Percentiles rank a stretch among this genome's conserved stretches.
phyloP scores from a whole-genome alignment of 2,797 vertebrate species.

The Rhynchotus rufescens region DNA sequence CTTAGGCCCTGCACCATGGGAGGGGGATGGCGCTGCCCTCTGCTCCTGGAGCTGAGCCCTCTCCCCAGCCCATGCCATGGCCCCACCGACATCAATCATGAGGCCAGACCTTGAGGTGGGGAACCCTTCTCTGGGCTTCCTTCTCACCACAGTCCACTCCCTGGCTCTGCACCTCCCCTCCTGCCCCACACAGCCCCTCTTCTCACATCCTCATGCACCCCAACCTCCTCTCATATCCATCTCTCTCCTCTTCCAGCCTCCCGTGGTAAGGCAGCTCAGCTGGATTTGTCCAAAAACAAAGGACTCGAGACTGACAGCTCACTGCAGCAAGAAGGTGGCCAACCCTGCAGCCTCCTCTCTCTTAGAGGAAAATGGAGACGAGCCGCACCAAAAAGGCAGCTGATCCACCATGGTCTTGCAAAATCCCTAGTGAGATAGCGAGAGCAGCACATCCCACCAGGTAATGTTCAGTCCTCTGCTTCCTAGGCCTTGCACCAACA shows the following conservation, averaged over 20 bases:
- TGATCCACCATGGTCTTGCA: neutral
- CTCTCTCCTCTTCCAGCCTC: neutral
- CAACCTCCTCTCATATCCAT: neutral
- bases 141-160: neutral
- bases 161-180: neutral
- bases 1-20: no score
- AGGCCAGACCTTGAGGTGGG: neutral
- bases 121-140: neutral
- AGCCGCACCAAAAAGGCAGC: neutral
- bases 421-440: neutral
- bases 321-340: neutral
- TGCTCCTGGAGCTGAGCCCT: neutral
- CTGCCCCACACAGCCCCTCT: neutral
- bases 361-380: neutral
- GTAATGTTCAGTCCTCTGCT: rapidly evolving
- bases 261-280: neutral
- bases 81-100: no score
- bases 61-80: neutral
- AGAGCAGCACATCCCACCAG: neutral
- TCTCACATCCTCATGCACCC: rapidly evolving
- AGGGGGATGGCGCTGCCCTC: neutral
- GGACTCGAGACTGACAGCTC: neutral
- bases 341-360: neutral
- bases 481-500: neutral
- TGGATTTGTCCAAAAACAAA: neutral